Evolutionary conservation across 2,797 vertebrate species (phyloP), one percentile per base, ranked within the genome.

Genomic region (Brachymystax lenok): DNA sequence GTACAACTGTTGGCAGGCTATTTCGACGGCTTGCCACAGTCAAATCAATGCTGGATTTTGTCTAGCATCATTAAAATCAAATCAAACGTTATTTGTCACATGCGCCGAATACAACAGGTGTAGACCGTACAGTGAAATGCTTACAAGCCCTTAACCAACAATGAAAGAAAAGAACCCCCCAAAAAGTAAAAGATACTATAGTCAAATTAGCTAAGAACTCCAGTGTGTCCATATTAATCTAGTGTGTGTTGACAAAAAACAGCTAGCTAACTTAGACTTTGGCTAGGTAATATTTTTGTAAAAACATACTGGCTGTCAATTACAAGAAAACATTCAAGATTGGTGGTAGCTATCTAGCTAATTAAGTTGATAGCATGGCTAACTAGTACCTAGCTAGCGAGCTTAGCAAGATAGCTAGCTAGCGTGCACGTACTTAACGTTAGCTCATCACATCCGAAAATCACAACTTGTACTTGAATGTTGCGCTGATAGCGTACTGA

Each of bases 381-480:
- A 10, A 10, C 56, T 3, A 33, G 30, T 33, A 17, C 14, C 2
- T 21, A 21, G n/a, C 17, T 3, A 30, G 82, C 84, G 4, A 28
- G 27, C 14, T 7, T 64, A 64, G 24, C n/a, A 7, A 13, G 2
- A 24, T 66, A 83, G 75, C 73, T 46, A 76, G 13, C 72, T 28
- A 70, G 81, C 78, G 3, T 46, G 54, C 81, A 21, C 77, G 56
- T 79, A 85, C 76, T 86, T 61, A 7, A 35, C 6, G 35, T 35
- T 35, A 79, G 82, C 86, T 56, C 78, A 82, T 84, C 80, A 88
- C 85, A 73, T 67, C 88, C 82, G 88, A 77, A 70, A 76, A 75
- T 67, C 69, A 71, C 75, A 14, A 33, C 46, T 70, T 71, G 51
- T 72, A 30, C 64, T 30, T 35, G 24, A 69, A 67, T 56, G 21